Percentiles rank a stretch among this genome's conserved stretches.
These are phyloP conservation scores for Caloenas nicobarica DNA, from an alignment of 2,113 vertebrate species.

Conservation along the genomic window DNA sequence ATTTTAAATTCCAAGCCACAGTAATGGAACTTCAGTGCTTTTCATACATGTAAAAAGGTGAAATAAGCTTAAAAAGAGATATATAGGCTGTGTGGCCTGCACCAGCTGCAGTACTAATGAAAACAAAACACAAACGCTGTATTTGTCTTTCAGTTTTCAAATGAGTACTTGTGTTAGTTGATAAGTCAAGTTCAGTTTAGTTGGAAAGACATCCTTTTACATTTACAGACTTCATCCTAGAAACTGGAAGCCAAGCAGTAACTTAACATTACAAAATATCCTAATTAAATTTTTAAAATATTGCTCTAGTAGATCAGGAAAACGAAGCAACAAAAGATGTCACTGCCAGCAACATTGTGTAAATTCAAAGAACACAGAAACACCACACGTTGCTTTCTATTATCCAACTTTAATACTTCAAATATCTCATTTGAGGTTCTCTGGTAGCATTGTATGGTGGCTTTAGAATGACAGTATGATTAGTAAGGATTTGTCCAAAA, in stretches of 20 bases:
- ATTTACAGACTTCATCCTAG: background rate
- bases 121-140: background rate
- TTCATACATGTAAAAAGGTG: background rate
- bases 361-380: constrained; percentile 13
- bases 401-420: background rate
- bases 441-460: background rate
- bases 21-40: background rate
- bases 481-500: background rate
- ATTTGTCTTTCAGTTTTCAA: background rate
- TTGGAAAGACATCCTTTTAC: background rate
- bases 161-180: background rate
- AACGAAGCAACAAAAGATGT: background rate
- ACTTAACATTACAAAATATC: background rate
- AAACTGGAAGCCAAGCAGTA: background rate
- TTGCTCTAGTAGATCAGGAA: background rate
- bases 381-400: background rate
- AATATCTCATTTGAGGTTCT: background rate
- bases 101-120: background rate
- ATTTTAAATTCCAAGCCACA: no score
- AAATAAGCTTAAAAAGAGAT: background rate
- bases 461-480: background rate
- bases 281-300: background rate
- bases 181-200: background rate
- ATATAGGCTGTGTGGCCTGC: background rate
- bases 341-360: background rate